A percentile compares a stretch with the other conserved stretches of the same genome.
Evolutionary conservation across 2,888 invertebrate genomes (phyloP).

Genomic region (Argyresthia albistria): DNA sequence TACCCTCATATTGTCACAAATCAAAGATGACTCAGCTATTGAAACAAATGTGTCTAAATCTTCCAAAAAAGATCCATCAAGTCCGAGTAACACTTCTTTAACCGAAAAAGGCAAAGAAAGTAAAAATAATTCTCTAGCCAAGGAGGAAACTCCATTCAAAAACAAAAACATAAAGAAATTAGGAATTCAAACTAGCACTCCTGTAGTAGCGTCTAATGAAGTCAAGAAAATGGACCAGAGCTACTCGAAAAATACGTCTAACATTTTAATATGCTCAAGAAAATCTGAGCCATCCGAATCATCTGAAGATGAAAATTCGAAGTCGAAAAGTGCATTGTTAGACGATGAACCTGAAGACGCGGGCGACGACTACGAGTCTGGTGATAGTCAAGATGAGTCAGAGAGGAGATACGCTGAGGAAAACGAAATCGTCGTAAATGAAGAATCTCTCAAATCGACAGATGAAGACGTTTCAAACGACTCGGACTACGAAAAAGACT

Average conservation of each 20-base stretch:
- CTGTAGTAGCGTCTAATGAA: conserved; percentile 25
- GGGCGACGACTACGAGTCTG: conserved; percentile 55
- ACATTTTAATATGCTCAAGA: not conserved
- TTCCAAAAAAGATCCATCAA: conserved; percentile 14
- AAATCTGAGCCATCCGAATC: conserved; percentile 8
- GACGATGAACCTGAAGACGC: conserved; percentile 52
- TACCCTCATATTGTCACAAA: conserved; percentile 42
- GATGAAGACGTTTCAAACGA: conserved; percentile 53
- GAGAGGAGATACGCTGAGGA: conserved; percentile 57
- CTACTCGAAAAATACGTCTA: not conserved
- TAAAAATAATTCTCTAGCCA: conserved; percentile 38
- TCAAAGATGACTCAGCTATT: conserved; percentile 35
- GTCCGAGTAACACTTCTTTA: not conserved
- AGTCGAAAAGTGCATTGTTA: conserved; percentile 25
- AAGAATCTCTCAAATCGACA: conserved; percentile 58
- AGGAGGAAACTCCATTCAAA: conserved; percentile 55
- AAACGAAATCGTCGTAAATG: conserved; percentile 61
- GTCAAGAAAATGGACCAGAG: conserved; percentile 13
- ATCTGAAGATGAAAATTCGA: conserved; percentile 16
- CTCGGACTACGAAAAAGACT: conserved; percentile 62
- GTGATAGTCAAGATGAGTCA: conserved; percentile 61
- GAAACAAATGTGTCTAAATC: conserved; percentile 26
- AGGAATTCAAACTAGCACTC: conserved; percentile 36
- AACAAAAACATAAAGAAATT: conserved; percentile 35
- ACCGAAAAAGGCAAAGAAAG: conserved; percentile 14